Conservation (phyloP, 2,797 vertebrate genomes). For the Crocodylus rhombifer region DNA sequence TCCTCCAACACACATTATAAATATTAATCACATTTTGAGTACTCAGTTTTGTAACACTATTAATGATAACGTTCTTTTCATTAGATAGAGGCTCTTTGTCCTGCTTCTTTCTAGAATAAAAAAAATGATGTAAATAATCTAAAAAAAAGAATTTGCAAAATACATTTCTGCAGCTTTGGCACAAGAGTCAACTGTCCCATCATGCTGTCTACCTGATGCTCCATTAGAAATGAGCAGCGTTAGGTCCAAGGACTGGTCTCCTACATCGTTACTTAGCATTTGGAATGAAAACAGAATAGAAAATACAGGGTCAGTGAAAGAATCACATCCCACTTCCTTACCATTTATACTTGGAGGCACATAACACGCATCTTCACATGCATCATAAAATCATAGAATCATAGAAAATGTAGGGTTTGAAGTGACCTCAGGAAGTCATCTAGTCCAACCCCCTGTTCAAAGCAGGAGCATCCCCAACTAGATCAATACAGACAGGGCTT, state of each 20-base stretch:
- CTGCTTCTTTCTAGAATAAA: neutral
- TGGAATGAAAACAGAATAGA: neutral
- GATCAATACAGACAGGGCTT: too few species aligned
- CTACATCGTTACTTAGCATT: fast-evolving
- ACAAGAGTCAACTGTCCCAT: neutral
- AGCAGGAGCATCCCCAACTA: too few species aligned
- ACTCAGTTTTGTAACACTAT: neutral
- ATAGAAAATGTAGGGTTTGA: too few species aligned
- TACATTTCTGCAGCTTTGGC: neutral
- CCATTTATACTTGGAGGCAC: fast-evolving
- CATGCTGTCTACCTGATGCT: neutral
- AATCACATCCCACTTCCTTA: neutral
- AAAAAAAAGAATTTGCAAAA: neutral
- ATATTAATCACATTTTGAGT: neutral
- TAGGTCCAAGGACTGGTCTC: neutral
- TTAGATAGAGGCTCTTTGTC: neutral
- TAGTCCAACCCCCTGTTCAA: too few species aligned
- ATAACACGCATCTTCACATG: neutral
- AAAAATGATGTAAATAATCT: neutral
- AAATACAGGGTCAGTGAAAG: neutral
- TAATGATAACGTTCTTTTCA: neutral
- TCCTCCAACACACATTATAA: neutral
- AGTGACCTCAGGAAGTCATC: too few species aligned
- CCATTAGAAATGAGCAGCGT: fast-evolving
- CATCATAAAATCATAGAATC: neutral